Evolutionary conservation across 2,888 invertebrate genomes (phyloP).

Genomic region (Drosophila setosimentum): DNA sequence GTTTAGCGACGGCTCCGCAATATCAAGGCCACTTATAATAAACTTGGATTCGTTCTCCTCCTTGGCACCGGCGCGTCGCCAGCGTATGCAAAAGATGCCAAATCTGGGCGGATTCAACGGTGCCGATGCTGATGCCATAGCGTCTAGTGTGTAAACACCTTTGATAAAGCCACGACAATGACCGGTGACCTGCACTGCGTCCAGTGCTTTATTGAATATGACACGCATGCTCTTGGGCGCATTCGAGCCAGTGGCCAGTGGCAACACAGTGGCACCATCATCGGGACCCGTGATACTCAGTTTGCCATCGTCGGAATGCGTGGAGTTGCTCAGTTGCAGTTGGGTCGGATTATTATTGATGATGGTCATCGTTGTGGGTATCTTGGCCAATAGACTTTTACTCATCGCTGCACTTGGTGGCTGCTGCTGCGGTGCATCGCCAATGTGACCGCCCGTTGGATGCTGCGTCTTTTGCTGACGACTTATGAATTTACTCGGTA

Average conservation of each 20-base stretch:
- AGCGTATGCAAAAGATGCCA: conserved; percentile 84
- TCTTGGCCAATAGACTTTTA: conserved; percentile 82
- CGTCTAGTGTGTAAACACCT: conserved; percentile 72
- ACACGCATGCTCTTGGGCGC: conserved; percentile 67
- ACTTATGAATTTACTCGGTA: conserved; percentile 46
- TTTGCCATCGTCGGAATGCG: conserved; percentile 82
- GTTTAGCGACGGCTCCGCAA: conserved; percentile 84
- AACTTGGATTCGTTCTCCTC: conserved; percentile 85
- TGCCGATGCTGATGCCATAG: conserved; percentile 6
- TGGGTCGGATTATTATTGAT: conserved; percentile 76
- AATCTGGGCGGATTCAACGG: conserved; percentile 56
- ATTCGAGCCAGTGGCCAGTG: conserved; percentile 24
- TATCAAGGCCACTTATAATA: conserved; percentile 82
- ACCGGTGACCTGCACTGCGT: conserved; percentile 84
- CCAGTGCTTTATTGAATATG: conserved; percentile 83
- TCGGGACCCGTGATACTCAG: conserved; percentile 45
- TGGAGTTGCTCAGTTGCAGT: conserved; percentile 75
- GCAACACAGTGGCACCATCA: conserved; percentile 34
- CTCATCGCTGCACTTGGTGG: conserved; percentile 46
- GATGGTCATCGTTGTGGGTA: conserved; percentile 84
- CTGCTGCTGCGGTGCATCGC: conserved; percentile 13
- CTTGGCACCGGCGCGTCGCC: conserved; percentile 81
- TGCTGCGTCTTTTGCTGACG: conserved; percentile 50
- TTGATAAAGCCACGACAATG: conserved; percentile 84
- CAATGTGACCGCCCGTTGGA: conserved; percentile 10